Base-by-base conservation (phyloP, 2,797 vertebrate species). In the Ctenochaetus hawaiiensis region DNA sequence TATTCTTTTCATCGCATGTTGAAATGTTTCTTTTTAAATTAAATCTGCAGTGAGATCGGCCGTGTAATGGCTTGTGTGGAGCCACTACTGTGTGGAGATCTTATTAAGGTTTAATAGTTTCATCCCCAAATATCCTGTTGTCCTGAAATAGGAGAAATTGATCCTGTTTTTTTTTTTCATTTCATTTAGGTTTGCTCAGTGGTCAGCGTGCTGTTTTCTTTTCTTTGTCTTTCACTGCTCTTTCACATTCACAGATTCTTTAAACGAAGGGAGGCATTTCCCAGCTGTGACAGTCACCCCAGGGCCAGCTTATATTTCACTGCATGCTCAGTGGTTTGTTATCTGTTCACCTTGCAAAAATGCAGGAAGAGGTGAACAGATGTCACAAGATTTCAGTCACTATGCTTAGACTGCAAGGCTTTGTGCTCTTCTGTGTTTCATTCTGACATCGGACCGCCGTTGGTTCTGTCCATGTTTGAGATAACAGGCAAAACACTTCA, bases 51-150 rank as follows among this genome's bases (percentile, higher is more conserved):
- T 83, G 85, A 87, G 78, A 86, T 78, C 22, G 20, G 72, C 63
- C 30, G 51, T 75, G 82, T 85, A 78, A 87, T 85, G 57, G 66
- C 75, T 84, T 73, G 23, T 83, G 80, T 74, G 62, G 23, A 57
- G 70, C 22, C 44, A 79, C 44, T 62, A 75, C 80, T 84, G 72
- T 88, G 87, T 82, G 43, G 8, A 72, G 56, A 85, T 81, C 70
- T 80, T 84, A 87, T 91, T 91, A 93, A 77, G 78, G 44, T 90
- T 90, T 86, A 87, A 90, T 91, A 80, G 67, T 80, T 87, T 84
- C 56, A 82, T 88, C 63, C 41, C 39, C 77, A 86, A 87, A 87
- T 78, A 82, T 56, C 41, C 37, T 82, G 63, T 74, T 67, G 51
- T 61, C 12, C 52, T 54, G 52, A 81, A 78, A 83, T 44, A 17